Conservation (phyloP, 1,140 invertebrate species). For the Pectinophora gossypiella region DNA sequence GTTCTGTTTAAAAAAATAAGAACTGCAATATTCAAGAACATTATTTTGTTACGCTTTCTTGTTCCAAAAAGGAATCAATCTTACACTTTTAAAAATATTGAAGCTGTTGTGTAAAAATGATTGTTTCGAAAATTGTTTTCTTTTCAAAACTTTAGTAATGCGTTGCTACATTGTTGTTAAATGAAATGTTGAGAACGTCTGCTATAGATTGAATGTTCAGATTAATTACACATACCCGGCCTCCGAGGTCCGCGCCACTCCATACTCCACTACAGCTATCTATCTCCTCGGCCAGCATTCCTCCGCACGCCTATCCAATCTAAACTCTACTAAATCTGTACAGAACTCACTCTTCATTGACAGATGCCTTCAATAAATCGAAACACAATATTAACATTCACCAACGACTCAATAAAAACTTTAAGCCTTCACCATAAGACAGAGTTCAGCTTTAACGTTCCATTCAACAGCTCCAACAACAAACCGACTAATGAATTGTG, state of each 20-base stretch:
- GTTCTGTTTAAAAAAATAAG: no score
- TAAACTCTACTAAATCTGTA: slow-evolving; percentile 31
- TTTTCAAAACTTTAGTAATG: no score
- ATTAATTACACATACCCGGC: slow-evolving; percentile 43
- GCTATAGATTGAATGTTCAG: slow-evolving; percentile 44
- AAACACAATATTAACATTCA: slow-evolving; percentile 40
- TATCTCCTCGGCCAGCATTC: slow-evolving; percentile 38
- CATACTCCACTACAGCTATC: slow-evolving; percentile 27
- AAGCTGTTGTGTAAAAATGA: no score
- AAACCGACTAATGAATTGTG: slow-evolving; percentile 41
- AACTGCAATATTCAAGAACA: no score
- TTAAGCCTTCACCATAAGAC: slow-evolving; percentile 44
- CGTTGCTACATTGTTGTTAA: no score
- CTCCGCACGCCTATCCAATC: slow-evolving; percentile 26
- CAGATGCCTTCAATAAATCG: slow-evolving; percentile 41
- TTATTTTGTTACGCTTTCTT: no score
- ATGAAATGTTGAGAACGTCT: background rate
- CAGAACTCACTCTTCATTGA: slow-evolving; percentile 40
- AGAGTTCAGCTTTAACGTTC: slow-evolving; percentile 28
- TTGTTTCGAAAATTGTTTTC: no score
- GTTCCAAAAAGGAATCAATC: no score
- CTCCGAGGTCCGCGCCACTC: slow-evolving; percentile 12
- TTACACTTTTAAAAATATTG: no score
- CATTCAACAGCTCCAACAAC: slow-evolving; percentile 23
- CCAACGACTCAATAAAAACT: slow-evolving; percentile 31